Conservation (phyloP, 1,140 invertebrate genomes). For the Limonius californicus region DNA sequence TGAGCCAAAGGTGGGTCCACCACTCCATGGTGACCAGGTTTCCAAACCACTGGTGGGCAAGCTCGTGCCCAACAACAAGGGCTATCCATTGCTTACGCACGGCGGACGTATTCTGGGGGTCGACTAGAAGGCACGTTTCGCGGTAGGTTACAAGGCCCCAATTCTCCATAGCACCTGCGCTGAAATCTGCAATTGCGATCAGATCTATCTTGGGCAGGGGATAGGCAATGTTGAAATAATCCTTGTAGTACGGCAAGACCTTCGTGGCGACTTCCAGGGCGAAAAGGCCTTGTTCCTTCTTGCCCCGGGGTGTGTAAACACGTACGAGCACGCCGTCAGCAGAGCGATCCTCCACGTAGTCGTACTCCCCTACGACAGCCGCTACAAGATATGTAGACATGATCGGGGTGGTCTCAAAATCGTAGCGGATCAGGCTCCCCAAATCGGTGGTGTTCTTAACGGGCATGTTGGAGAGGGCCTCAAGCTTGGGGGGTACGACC, state of each 20-base stretch:
- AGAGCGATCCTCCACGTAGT: slow-evolving; percentile 81
- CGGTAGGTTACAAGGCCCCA: slow-evolving; percentile 86
- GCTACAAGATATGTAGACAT: slow-evolving; percentile 98
- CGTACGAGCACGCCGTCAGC: slow-evolving; percentile 79
- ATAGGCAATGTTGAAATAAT: slow-evolving; percentile 93
- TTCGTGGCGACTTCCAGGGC: slow-evolving; percentile 82
- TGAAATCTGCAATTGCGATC: slow-evolving; percentile 92
- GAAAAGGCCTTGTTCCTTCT: slow-evolving; percentile 91
- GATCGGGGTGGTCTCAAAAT: slow-evolving; percentile 83
- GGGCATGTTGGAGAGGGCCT: slow-evolving; percentile 94
- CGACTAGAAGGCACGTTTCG: slow-evolving; percentile 79
- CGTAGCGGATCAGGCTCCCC: slow-evolving; percentile 58
- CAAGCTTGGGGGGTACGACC: slow-evolving; percentile 68
- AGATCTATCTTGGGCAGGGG: slow-evolving; percentile 94
- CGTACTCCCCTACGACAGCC: slow-evolving; percentile 89
- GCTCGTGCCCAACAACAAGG: slow-evolving; percentile 80
- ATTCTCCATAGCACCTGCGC: slow-evolving; percentile 93
- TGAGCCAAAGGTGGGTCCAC: slow-evolving; percentile 84
- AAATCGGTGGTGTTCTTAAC: slow-evolving; percentile 55
- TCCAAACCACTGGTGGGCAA: slow-evolving; percentile 90
- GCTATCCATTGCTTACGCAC: slow-evolving; percentile 83
- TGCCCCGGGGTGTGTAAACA: slow-evolving; percentile 90
- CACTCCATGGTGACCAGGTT: slow-evolving; percentile 90
- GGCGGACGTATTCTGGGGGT: slow-evolving; percentile 79
- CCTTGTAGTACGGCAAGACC: slow-evolving; percentile 88